Evolutionary conservation across 1,140 invertebrate species (phyloP).

Genomic region (Lasioglossum baleicum): DNA sequence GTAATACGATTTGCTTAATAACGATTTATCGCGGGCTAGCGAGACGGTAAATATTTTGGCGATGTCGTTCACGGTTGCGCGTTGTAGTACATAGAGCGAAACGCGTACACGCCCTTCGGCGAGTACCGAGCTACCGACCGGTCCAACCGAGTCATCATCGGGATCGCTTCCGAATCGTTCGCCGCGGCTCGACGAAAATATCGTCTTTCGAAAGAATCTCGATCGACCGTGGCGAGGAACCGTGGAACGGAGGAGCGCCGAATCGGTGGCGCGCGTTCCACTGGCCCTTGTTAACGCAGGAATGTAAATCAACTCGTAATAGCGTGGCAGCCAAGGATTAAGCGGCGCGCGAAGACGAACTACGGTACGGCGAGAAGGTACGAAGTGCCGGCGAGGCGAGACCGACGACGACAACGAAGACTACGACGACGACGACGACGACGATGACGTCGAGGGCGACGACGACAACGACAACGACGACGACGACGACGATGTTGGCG

Average conservation of each 20-base stretch:
- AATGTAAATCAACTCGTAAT: conserved; percentile 66
- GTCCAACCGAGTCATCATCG: neutral
- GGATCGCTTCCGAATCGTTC: neutral
- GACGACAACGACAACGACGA: neutral
- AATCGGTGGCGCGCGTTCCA: conserved; percentile 16
- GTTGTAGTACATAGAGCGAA: too few species aligned
- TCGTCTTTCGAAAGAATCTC: neutral
- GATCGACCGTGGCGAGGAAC: neutral
- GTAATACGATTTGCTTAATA: conserved; percentile 65
- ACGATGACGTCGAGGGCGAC: neutral
- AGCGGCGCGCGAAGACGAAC: conserved; percentile 55
- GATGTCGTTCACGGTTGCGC: conserved; percentile 47
- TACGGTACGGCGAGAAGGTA: conserved; percentile 44
- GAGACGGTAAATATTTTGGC: conserved; percentile 51
- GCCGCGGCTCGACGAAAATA: neutral
- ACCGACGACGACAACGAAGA: conserved; percentile 16
- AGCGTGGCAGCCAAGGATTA: conserved; percentile 56
- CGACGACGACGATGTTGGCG: conserved; percentile 24
- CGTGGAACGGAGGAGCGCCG: neutral
- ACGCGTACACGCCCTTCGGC: too few species aligned
- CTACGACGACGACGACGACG: neutral
- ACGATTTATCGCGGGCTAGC: conserved; percentile 55
- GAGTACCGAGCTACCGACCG: too few species aligned
- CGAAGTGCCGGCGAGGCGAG: conserved; percentile 37
- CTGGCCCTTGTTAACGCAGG: conserved; percentile 60